Evolutionary conservation across 2,888 invertebrate species (phyloP), one percentile per base, ranked within the genome.

Genomic region (Chrysotoxum bicinctum): DNA sequence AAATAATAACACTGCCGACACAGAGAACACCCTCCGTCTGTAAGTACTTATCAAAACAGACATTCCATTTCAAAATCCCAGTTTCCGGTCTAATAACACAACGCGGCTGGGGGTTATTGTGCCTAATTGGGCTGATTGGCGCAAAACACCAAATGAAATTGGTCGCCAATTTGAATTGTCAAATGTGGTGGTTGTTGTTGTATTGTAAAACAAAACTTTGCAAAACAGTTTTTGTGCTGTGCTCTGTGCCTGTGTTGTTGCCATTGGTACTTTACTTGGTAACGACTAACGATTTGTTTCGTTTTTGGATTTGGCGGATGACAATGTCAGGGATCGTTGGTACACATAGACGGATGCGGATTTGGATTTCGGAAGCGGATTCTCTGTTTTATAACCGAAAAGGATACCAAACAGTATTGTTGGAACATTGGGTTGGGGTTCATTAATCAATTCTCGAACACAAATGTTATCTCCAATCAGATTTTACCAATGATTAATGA

Each of bases 381-480:
- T 60, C 60, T 68, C 26, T 81, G 32, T 64, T 56, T 62, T 56
- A 21, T 21, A 54, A 60, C n/a, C 54, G 52, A 72, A 58, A 58
- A 52, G 56, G 70, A 66, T 72, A 50, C 26, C 43, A 21, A 30
- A 45, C 45, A 68, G 10, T 10, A 52, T 21, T n/a, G 64, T 30
- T 58, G 52, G 62, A 45, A 19, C 37, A 26, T n/a, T 23, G 79
- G 79, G 64, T 32, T 56, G 81, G 62, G 68, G 69, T 77, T 77
- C 81, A 81, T 80, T 85, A 81, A 85, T 81, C 81, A 85, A 85
- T 85, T 85, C 50, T 48, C 89, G 90, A 89, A 88, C 90, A 90
- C 90, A 90, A 91, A 90, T 89, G 89, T 90, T 90, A 90, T 90
- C 89, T 89, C 88, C 91, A 90, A 91, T 90, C 89, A 89, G 85